Conservation (phyloP, 2,113 vertebrate species). For the Corythornis cristatus region DNA sequence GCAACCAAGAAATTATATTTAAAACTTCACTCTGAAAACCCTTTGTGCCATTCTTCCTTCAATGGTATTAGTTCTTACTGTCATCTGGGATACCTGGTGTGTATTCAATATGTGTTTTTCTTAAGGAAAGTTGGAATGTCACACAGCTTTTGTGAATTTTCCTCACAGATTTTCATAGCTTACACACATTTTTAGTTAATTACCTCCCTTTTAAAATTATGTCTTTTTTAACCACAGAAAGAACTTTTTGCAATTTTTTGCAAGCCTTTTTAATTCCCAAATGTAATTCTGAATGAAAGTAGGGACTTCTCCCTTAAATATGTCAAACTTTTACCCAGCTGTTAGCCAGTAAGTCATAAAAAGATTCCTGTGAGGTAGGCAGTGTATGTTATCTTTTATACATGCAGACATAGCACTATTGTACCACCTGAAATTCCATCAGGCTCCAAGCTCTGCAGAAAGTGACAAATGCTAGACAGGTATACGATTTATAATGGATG, state of each 20-base stretch:
- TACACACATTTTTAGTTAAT: neutral
- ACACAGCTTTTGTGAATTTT: neutral
- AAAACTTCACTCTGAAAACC: neutral
- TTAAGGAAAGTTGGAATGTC: neutral
- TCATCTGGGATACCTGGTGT: neutral
- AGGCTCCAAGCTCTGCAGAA: conserved; percentile 43
- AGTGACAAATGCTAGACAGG: conserved; percentile 61
- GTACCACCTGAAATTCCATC: conserved; percentile 62
- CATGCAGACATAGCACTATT: conserved; percentile 15
- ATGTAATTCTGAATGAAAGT: neutral
- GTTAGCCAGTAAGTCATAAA: conserved; percentile 19
- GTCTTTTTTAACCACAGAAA: neutral
- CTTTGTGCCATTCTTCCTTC: rapidly evolving
- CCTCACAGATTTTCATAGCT: neutral
- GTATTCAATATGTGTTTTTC: neutral
- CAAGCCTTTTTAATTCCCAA: neutral
- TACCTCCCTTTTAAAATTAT: neutral
- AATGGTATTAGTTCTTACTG: neutral
- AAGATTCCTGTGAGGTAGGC: conserved; percentile 14
- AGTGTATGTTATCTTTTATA: conserved; percentile 60
- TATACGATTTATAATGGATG: conserved; percentile 57
- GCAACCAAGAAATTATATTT: neutral
- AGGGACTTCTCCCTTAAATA: neutral
- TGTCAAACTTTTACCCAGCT: neutral
- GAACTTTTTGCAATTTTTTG: neutral